Base-by-base conservation (phyloP, 2,888 invertebrate genomes). In the Agapostemon virescens region DNA sequence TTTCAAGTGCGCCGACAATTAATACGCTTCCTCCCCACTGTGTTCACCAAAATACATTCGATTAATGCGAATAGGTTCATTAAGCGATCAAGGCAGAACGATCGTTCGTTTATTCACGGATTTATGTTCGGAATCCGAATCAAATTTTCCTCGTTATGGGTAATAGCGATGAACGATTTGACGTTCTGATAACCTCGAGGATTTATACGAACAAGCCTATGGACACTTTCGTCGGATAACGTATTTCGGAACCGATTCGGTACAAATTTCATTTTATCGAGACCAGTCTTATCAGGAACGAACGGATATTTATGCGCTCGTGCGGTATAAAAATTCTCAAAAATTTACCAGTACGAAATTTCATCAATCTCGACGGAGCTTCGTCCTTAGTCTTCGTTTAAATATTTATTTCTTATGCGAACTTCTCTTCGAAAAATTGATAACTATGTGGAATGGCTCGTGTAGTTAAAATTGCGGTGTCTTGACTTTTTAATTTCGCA, bases 21-120 rank as follows among this genome's bases (percentile, higher is more conserved):
- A 71, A 79, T 77, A 68, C 45, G 15, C 58, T 38, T 13, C 15
- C 63, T 23, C 5, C 40, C 17, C 36, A 30, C 36, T 26, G 13
- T 71, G 49, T 26, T n/a, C 45, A 2, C 45, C 7, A 13, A 55
- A 76, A 79, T 72, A 69, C n/a, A 72, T 83, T 77, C 81, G 72
- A 84, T 85, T 79, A 75, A 85, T 84, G 84, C 84, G 74, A 81
- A 85, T 85, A 69, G 82, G 64, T 84, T 70, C 80, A 81, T 86
- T 85, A 85, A 85, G 79, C 81, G 80, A 83, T 77, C 82, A 74
- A 76, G 74, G 75, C 61, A 74, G 64, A 61, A 26, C 61, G 61
- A 26, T 26, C 26, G 68, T 67, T 64, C 74, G 64, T 64, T 49
- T 61, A 58, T 58, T 61, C 55, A 4, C n/a, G 64, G n/a, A 61